A percentile compares a stretch with the other conserved stretches of the same genome.
These are phyloP conservation scores for Syndactyla subalaris DNA, from an alignment of 2,797 vertebrate genomes.

Conservation along the genomic window DNA sequence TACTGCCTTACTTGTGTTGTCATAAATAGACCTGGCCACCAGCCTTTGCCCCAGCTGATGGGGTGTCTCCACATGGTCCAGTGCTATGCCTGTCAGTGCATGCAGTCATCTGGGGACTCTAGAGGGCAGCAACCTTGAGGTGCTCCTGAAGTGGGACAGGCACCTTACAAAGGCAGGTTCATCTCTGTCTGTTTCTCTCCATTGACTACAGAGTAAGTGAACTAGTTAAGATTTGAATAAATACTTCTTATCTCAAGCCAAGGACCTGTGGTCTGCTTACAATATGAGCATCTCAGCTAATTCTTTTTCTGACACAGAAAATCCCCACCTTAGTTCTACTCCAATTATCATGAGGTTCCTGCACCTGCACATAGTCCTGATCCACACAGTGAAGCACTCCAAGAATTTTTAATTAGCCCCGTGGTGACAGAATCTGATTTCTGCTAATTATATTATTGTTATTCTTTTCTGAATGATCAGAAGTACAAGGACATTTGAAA, in stretches of 20 bases:
- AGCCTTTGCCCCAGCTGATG: not conserved
- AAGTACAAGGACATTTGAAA: not conserved
- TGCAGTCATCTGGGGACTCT: not conserved
- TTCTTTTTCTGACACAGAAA: not conserved
- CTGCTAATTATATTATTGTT: not conserved
- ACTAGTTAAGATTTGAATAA: not conserved
- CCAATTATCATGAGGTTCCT: not conserved
- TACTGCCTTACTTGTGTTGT: not conserved
- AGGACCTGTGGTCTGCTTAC: not conserved
- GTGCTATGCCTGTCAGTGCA: not conserved
- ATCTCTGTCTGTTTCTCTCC: not conserved
- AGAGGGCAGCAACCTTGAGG: not conserved
- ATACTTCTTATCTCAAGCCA: not conserved
- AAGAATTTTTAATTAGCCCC: not conserved
- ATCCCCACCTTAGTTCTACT: not conserved
- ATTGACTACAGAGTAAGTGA: not conserved
- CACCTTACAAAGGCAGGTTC: not conserved
- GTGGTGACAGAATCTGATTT: not conserved
- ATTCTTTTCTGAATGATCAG: not conserved
- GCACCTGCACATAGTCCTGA: not conserved
- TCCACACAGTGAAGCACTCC: not conserved
- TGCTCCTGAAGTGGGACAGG: not conserved
- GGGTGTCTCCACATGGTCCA: not conserved
- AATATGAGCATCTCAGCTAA: not conserved
- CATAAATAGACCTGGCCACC: not conserved